phyloP scores from a whole-genome alignment of 2,113 vertebrate genomes.

The Spilogale gracilis region DNA sequence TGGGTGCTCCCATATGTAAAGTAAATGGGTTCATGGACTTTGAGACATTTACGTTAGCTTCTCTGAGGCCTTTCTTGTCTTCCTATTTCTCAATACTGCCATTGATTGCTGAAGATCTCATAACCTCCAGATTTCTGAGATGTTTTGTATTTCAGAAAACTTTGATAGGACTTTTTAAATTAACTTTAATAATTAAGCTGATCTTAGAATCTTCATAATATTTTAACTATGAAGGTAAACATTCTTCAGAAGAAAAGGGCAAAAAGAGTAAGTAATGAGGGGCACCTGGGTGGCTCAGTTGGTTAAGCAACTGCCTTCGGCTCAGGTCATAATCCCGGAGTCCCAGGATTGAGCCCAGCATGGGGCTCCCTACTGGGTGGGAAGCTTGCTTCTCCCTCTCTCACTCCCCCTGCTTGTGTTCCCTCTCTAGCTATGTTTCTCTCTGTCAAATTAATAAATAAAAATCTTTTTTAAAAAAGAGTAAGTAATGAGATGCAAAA shows the following conservation, averaged over 20 bases:
- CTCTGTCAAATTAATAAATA: too few relatives aligned
- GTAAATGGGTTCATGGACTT: not conserved
- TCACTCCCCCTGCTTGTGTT: too few relatives aligned
- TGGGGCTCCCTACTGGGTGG: too few relatives aligned
- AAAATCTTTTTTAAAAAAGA: not conserved
- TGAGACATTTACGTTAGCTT: not conserved
- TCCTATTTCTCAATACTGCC: not conserved
- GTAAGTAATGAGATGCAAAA: not conserved
- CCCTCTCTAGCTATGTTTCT: too few relatives aligned
- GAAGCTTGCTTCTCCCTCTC: too few relatives aligned
- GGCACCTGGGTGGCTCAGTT: too few relatives aligned
- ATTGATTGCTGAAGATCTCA: not conserved
- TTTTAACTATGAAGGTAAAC: not conserved
- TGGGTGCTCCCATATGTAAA: not conserved
- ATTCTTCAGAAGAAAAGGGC: conserved; percentile 1
- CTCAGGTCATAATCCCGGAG: too few relatives aligned
- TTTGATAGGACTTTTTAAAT: not conserved
- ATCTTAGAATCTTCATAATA: not conserved
- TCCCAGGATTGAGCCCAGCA: too few relatives aligned
- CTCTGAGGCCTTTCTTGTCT: not conserved
- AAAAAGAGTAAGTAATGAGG: not conserved
- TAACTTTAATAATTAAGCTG: not conserved
- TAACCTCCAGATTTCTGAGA: not conserved
- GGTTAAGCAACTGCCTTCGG: too few relatives aligned
- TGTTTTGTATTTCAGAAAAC: not conserved